phyloP scores from a whole-genome alignment of 2,797 vertebrate genomes.

The Eutrigla gurnardus region DNA sequence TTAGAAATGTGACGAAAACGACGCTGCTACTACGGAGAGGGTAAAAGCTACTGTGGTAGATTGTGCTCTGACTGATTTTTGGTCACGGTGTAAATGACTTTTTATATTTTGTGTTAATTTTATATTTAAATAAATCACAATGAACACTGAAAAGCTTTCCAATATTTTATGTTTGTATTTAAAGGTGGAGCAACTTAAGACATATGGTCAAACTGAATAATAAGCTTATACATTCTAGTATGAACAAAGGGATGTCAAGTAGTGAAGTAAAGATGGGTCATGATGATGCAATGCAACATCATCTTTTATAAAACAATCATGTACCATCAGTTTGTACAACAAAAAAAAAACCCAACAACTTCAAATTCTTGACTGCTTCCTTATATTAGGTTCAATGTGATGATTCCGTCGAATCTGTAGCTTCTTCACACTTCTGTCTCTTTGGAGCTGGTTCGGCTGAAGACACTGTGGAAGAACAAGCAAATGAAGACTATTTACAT shows the following conservation, averaged over 20 bases:
- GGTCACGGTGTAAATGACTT: conserved; percentile 40
- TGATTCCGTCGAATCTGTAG: conserved; percentile 39
- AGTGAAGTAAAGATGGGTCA: not conserved
- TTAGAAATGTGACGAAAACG: conserved; percentile 26
- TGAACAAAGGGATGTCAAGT: not conserved
- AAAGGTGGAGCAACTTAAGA: conserved; percentile 31
- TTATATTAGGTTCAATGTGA: not conserved
- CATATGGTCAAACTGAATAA: not conserved
- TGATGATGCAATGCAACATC: conserved; percentile 13
- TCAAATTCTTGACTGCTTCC: not conserved
- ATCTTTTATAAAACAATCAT: conserved; percentile 44
- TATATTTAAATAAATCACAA: conserved; percentile 71
- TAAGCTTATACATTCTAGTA: conserved; percentile 1
- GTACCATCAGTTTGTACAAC: conserved; percentile 13
- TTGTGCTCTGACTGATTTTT: conserved; percentile 12
- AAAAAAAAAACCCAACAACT: conserved; percentile 4
- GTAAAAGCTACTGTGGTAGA: conserved; percentile 7
- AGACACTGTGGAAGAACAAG: conserved; percentile 68
- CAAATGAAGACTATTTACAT: not conserved
- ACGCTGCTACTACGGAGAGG: not conserved
- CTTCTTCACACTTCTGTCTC: conserved; percentile 83
- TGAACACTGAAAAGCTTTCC: conserved; percentile 6
- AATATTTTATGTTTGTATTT: conserved; percentile 53
- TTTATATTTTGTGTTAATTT: conserved; percentile 57
- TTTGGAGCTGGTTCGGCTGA: conserved; percentile 88